Evolutionary conservation across 2,797 vertebrate genomes (phyloP).

Genomic region (Columba guinea): DNA sequence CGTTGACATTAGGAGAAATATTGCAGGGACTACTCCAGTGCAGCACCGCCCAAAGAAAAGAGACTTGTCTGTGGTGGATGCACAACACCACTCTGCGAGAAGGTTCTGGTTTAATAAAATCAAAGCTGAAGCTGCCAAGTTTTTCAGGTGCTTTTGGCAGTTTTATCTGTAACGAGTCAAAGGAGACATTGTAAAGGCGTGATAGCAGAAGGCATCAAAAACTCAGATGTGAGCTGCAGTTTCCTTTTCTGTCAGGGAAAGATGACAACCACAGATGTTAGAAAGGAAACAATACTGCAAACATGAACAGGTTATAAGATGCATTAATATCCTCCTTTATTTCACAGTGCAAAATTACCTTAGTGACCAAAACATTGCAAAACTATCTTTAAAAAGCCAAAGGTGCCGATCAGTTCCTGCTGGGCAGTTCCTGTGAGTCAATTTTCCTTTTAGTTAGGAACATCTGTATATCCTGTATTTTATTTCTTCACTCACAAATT

Average conservation of each 20-base stretch:
- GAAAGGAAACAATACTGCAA: background rate
- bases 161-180: background rate
- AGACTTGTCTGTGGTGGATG: fast-evolving
- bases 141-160: background rate
- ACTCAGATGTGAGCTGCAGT: background rate
- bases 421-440: background rate
- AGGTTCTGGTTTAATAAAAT: background rate
- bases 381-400: background rate
- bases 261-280: background rate
- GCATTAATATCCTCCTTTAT: background rate
- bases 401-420: background rate
- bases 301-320: background rate
- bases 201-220: background rate
- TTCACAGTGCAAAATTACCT: background rate
- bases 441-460: background rate
- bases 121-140: background rate
- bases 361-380: background rate
- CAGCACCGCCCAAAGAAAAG: background rate
- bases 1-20: background rate
- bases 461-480: background rate
- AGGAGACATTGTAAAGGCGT: background rate
- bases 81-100: background rate
- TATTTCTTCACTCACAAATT: background rate
- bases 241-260: background rate
- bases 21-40: fast-evolving